phyloP scores from a whole-genome alignment of 1,140 invertebrate species.

The Drosophila quadrilineata region DNA sequence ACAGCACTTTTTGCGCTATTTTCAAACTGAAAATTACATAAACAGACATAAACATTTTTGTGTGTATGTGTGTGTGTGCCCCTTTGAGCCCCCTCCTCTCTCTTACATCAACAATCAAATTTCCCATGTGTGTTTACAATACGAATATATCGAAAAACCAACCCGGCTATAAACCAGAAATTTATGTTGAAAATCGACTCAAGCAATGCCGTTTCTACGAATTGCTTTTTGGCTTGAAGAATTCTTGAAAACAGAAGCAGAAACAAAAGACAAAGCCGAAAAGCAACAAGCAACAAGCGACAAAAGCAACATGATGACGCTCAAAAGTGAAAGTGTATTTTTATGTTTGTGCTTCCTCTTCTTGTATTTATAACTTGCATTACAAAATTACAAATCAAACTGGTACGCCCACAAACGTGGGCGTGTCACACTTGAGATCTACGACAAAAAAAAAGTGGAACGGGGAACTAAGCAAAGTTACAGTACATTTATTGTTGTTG shows the following conservation, averaged over 20 bases:
- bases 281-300: conserved; percentile 9
- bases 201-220: conserved; percentile 40
- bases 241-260: conserved; percentile 53
- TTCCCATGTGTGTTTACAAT: conserved; percentile 39
- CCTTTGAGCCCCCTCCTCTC: background rate
- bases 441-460: conserved; percentile 6
- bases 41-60: conserved; percentile 37
- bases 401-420: conserved; percentile 26
- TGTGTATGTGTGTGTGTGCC: conserved; percentile 1
- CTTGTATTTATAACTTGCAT: conserved; percentile 21
- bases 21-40: conserved; percentile 55
- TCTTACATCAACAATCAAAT: conserved; percentile 4
- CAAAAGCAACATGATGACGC: no score
- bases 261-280: conserved; percentile 12
- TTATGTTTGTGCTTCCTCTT: no score
- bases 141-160: conserved; percentile 38
- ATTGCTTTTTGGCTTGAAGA: conserved; percentile 41
- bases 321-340: conserved; percentile 72
- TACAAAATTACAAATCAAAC: conserved; percentile 20
- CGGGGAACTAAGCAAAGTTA: conserved; percentile 32
- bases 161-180: conserved; percentile 43
- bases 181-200: conserved; percentile 36
- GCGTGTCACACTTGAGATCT: conserved; percentile 37
- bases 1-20: conserved; percentile 58
- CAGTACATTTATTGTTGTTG: conserved; percentile 45